Evolutionary conservation across 2,113 vertebrate species (phyloP).

Genomic region (Tupaia tana): DNA sequence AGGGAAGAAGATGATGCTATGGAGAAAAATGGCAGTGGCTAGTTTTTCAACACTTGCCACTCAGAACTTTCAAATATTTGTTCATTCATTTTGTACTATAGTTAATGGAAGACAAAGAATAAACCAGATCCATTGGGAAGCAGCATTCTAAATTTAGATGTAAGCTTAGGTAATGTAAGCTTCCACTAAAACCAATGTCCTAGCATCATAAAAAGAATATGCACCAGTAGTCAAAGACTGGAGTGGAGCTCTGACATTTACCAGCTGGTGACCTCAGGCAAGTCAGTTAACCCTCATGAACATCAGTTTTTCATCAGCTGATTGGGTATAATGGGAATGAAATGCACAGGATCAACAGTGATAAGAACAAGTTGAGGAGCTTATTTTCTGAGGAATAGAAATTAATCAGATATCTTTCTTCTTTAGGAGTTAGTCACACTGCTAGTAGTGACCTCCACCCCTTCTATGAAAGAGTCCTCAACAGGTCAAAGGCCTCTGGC

Average conservation of each 20-base stretch:
- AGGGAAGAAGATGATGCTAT: background rate
- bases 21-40: background rate
- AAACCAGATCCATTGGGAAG: background rate
- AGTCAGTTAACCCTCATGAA: background rate
- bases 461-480: background rate
- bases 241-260: background rate
- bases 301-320: constrained; percentile 12
- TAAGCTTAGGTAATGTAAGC: background rate
- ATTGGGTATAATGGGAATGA: no score
- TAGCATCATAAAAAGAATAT: accelerated
- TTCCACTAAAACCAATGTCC: background rate
- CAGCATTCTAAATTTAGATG: background rate
- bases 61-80: background rate
- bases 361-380: background rate
- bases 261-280: background rate
- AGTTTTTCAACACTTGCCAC: background rate
- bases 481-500: background rate
- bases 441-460: background rate
- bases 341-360: background rate
- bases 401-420: background rate
- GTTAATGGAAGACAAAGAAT: background rate
- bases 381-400: background rate
- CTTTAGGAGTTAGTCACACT: background rate
- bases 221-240: background rate
- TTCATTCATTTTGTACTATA: background rate